Evolutionary conservation across 2,888 invertebrate species (phyloP).

Genomic region (Helicoverpa assulta): DNA sequence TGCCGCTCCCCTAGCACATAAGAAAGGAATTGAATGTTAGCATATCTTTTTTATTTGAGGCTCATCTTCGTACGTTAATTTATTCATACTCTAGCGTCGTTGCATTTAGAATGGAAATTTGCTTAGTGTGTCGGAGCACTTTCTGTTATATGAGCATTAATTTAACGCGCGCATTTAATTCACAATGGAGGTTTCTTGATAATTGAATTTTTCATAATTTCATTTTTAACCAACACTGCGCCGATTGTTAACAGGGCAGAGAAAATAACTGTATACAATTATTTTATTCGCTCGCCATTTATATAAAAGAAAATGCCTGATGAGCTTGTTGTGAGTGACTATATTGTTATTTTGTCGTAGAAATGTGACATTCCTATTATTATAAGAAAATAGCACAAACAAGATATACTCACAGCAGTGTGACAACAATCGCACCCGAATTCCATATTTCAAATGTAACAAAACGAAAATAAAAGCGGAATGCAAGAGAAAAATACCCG

Average conservation of each 20-base stretch:
- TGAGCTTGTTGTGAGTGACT: background rate
- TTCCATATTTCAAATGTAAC: conserved; percentile 56
- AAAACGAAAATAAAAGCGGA: conserved; percentile 52
- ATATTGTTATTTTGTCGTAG: background rate
- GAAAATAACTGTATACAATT: too few species aligned
- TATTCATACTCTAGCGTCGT: conserved; percentile 49
- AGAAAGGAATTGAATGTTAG: conserved; percentile 47
- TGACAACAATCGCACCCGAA: conserved; percentile 44
- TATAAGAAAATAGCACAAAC: background rate
- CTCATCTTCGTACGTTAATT: conserved; percentile 43
- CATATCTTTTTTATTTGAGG: conserved; percentile 22
- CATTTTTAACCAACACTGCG: background rate
- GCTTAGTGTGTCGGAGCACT: conserved; percentile 22
- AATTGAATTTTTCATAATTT: conserved; percentile 15
- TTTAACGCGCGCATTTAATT: conserved; percentile 28
- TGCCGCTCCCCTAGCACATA: conserved; percentile 33
- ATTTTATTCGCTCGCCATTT: too few species aligned
- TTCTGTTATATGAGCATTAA: conserved; percentile 41
- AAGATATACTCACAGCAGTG: conserved; percentile 20
- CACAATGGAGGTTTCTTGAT: conserved; percentile 13
- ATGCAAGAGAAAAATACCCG: conserved; percentile 65
- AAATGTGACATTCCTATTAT: background rate
- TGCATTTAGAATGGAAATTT: conserved; percentile 53
- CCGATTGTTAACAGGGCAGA: background rate
- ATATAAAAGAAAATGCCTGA: too few species aligned